Evolutionary conservation across 2,113 vertebrate genomes (phyloP).

Genomic region (Periophthalmodon schlosseri): DNA sequence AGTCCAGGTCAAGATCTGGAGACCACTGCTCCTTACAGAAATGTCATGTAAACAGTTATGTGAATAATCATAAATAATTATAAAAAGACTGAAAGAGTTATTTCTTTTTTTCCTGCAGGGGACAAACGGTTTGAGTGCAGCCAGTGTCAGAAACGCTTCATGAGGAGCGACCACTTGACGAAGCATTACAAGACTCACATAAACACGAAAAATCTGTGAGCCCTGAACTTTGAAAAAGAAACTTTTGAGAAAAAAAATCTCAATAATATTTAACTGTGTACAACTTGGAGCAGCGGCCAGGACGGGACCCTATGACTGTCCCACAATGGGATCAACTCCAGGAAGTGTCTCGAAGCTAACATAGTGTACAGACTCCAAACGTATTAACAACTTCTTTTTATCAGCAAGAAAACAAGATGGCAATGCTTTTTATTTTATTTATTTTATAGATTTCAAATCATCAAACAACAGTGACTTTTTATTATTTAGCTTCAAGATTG

Average conservation of each 20-base stretch:
- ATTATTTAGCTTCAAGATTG: background rate
- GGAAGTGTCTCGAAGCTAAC: constrained; percentile 8
- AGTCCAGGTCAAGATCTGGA: too few relatives aligned
- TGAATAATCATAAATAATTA: too few relatives aligned
- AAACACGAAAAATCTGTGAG: constrained; percentile 97
- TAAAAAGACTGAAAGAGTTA: background rate
- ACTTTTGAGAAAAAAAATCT: constrained; percentile 25
- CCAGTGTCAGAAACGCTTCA: constrained; percentile 98
- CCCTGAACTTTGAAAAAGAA: constrained; percentile 3
- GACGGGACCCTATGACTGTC: constrained; percentile 36
- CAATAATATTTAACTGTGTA: constrained; percentile 23
- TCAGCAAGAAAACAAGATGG: background rate
- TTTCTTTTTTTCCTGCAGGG: constrained; percentile 70
- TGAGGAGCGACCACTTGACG: constrained; percentile 97
- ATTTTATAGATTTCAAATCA: constrained; percentile 14
- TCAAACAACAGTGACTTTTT: background rate
- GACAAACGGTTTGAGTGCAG: constrained; percentile 96
- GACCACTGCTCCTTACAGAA: too few relatives aligned
- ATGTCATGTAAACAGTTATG: too few relatives aligned
- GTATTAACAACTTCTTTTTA: constrained; percentile 20
- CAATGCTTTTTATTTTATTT: constrained; percentile 23
- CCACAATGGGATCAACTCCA: constrained; percentile 41
- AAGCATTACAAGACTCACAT: constrained; percentile 99
- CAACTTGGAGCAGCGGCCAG: constrained; percentile 21
- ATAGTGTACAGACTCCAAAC: constrained; percentile 53